Base-by-base conservation (phyloP, 2,888 invertebrate genomes). In the Onchidella celtica region DNA sequence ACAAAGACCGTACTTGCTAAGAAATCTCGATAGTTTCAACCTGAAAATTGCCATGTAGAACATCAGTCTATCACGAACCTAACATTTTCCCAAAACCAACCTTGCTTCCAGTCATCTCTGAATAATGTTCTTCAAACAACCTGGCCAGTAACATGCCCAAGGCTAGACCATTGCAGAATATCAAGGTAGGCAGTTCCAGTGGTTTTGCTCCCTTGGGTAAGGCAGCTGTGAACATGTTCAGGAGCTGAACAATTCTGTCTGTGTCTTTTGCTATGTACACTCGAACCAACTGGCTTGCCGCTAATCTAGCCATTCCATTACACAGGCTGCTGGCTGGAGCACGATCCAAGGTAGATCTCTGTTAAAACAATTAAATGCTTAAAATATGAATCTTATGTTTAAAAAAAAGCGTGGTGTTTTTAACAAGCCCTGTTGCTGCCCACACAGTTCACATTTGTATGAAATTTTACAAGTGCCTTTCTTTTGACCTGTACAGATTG, bases 121-220 rank as follows among this genome's bases (percentile, higher is more conserved):
- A 81, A 78, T 90, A 91, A 63, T 89, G 88, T 82, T 90, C 91
- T 63, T 89, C 87, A 68, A 89, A 87, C 14, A 91, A 85, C 32
- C 85, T 79, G 0, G 86, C 87, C 61, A 91, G 83, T 27, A 90
- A 63, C 70, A 87, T 83, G 11, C 92, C 91, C 14, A 89, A 85
- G 21, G 89, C 89, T 24, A 90, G 85, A n/a, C 90, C 90, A 72
- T 84, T 81, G 75, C 87, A 87, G 55, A 87, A 86, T 70, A 86
- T 85, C 34, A 89, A 75, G 0, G 89, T 87, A 2, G 89, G 88
- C 14, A 88, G 87, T 29, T 87, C 88, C 69, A 86, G 84, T 47
- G 83, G 81, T 32, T 83, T 81, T n/a, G 83, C 83, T 83, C 86
- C 85, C 21, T 88, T 88, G 61, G 91, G 89, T 61, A 91, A 84